phyloP scores from a whole-genome alignment of 2,888 invertebrate genomes.

The Torymus aiolomorphi region DNA sequence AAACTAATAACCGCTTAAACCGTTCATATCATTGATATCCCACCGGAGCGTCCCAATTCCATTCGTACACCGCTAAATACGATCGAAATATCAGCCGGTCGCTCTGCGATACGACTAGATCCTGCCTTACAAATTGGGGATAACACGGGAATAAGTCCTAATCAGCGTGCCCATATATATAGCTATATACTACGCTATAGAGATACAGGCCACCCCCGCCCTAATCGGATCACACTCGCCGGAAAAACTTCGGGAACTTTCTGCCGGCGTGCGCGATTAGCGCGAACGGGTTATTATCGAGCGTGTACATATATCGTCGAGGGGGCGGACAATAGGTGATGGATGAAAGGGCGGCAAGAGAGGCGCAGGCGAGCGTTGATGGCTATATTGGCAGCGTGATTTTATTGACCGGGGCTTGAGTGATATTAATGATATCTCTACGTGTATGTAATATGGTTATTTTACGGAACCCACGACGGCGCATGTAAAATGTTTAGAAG shows the following conservation, averaged over 20 bases:
- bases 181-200: neutral
- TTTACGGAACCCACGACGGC: neutral
- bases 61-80: too few species aligned
- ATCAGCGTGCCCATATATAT: conserved; percentile 8
- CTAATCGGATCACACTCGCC: conserved; percentile 42
- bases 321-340: too few species aligned
- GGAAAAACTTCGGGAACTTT: conserved; percentile 34
- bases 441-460: conserved; percentile 22
- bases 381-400: neutral
- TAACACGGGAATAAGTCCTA: conserved; percentile 41
- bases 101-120: neutral
- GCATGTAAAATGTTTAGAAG: too few species aligned
- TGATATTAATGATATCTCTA: too few species aligned
- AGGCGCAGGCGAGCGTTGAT: too few species aligned
- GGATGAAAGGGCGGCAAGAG: too few species aligned
- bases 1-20: too few species aligned
- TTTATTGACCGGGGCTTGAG: neutral
- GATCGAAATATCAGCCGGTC: too few species aligned
- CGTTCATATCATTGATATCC: too few species aligned
- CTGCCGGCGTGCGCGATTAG: conserved; percentile 7
- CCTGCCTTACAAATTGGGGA: conserved; percentile 29
- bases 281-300: conserved; percentile 4
- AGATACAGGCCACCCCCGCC: neutral
- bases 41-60: too few species aligned
- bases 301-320: too few species aligned